Conservation (phyloP, 1,140 invertebrate species). For the Polypedilum vanderplanki region DNA sequence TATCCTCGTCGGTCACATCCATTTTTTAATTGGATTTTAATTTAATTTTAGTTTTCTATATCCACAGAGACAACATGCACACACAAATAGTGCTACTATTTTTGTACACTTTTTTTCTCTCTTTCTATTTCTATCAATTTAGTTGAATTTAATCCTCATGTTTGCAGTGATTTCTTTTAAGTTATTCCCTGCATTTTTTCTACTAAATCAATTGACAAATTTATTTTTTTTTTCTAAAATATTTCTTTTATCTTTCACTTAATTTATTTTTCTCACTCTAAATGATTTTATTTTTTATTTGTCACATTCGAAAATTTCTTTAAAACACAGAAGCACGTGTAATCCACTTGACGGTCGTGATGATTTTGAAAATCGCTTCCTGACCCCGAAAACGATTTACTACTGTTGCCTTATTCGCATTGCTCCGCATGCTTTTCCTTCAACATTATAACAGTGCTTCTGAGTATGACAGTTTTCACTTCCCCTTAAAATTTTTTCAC, state of each 20-base stretch:
- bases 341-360: not conserved
- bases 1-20: conserved; percentile 18
- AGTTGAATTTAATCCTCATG: not conserved
- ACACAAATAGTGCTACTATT: not conserved
- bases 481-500: not conserved
- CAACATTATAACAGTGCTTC: not conserved
- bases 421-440: not conserved
- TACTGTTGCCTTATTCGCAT: not conserved
- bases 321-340: not conserved
- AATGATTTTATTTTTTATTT: not conserved
- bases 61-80: not conserved
- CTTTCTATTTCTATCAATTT: not conserved
- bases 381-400: conserved; percentile 16
- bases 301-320: not conserved
- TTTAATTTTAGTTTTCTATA: conserved; percentile 8
- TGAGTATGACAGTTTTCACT: not conserved
- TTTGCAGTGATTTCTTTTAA: not conserved
- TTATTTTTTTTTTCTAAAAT: not conserved
- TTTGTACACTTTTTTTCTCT: not conserved
- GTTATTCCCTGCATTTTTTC: not conserved
- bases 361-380: conserved; percentile 17
- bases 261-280: not conserved
- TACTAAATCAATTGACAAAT: not conserved
- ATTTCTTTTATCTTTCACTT: not conserved
- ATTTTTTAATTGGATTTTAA: conserved; percentile 26